Base-by-base conservation (phyloP, 2,888 invertebrate genomes). In the Philonicus albiceps region DNA sequence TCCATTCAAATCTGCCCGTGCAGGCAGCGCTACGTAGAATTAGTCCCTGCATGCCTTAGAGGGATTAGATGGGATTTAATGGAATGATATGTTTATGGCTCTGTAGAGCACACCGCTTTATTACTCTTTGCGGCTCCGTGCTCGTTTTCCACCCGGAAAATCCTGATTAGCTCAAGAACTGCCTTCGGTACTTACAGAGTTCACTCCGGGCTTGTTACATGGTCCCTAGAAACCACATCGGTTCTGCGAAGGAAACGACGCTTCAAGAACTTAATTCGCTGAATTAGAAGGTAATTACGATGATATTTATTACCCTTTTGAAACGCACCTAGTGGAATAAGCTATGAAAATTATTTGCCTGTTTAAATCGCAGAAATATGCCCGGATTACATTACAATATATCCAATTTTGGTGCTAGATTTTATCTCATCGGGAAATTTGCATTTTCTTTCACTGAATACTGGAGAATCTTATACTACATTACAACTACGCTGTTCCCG, bases 71-170 rank as follows among this genome's bases (percentile, higher is more conserved):
- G 49, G 87, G 86, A 87, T 87, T 87, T 85, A 87, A 76, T 76
- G 86, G 85, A 87, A 86, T 85, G 87, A 87, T 87, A 87, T 87
- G 86, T 87, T 87, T 87, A 87, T 87, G 81, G 86, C 43, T 85
- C 80, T 80, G 75, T 64, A 72, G 72, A 86, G 37, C 75, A 73
- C 55, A 86, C 87, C 86, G 84, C 86, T 78, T 84, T 86, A 75
- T 76, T 80, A 80, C 80, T 64, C 75, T 75, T 76, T 87, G 34
- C 73, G 72, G 64, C 49, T 85, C 43, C 34, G 19, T 73, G 84
- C 55, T 76, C 49, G 64, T 30, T 72, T 83, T 55, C 64, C 83
- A 80, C 74, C 37, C 55, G 83, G 86, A 22, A 86, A 86, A 86
- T 87, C 86, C 86, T 86, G 85, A 87, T 87, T 87, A 87, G 87